Percentiles rank a stretch among this genome's conserved stretches.
Evolutionary conservation across 2,113 vertebrate genomes (phyloP).

Genomic region (Mellivora capensis): DNA sequence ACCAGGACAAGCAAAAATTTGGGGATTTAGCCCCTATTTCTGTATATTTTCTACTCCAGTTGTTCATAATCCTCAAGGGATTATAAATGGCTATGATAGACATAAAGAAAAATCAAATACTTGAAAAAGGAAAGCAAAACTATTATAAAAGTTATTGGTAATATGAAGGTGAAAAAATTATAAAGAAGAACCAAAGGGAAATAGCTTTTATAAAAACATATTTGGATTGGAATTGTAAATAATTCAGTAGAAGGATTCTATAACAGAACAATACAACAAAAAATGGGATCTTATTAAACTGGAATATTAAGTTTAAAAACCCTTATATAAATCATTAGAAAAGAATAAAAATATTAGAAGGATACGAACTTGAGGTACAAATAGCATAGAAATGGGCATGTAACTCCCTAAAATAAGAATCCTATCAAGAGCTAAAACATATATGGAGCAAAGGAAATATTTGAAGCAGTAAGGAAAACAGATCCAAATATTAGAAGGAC

Average conservation of each 20-base stretch:
- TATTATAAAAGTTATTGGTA: neutral
- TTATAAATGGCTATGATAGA: neutral
- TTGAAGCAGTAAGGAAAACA: neutral
- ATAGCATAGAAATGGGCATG: neutral
- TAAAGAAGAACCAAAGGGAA: neutral
- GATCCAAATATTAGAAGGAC: neutral
- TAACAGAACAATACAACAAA: neutral
- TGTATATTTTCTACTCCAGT: neutral
- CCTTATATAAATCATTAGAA: neutral
- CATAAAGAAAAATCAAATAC: neutral
- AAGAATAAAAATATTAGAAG: neutral
- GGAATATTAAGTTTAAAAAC: neutral
- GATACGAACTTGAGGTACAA: neutral
- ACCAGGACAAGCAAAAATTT: neutral
- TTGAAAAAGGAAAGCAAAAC: neutral
- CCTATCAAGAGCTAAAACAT: neutral
- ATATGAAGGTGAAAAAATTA: neutral
- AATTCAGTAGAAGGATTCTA: neutral
- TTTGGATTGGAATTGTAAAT: neutral
- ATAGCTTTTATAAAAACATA: neutral
- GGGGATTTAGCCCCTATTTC: neutral
- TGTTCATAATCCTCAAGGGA: neutral
- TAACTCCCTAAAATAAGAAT: neutral
- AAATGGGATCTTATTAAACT: neutral
- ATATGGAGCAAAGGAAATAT: neutral